A percentile compares a stretch with the other conserved stretches of the same genome.
Conservation (phyloP, 2,888 invertebrate species). For the Mesorhabditis spiculigera region DNA sequence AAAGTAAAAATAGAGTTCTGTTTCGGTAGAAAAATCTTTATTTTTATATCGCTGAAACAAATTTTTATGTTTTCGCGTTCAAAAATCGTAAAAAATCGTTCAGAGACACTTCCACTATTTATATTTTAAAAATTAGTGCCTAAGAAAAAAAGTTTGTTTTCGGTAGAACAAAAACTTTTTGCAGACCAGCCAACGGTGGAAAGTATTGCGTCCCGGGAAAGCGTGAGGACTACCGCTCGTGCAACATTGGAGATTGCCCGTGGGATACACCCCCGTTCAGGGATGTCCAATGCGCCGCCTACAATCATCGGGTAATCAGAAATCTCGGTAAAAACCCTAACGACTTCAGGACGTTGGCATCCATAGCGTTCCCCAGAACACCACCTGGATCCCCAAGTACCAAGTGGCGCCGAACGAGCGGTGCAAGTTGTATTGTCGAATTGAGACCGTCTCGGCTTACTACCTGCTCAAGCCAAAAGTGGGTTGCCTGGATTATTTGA, state of each 20-base stretch:
- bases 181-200: conserved; percentile 63
- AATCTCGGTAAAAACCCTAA: neutral
- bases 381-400: conserved; percentile 81
- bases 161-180: conserved; percentile 11
- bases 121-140: neutral
- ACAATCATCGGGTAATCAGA: conserved; percentile 66
- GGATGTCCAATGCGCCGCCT: conserved; percentile 74
- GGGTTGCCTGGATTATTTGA: neutral
- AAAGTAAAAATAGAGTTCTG: too few species aligned
- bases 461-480: conserved; percentile 68
- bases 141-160: too few species aligned
- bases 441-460: conserved; percentile 67
- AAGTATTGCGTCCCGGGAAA: conserved; percentile 78
- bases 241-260: conserved; percentile 69
- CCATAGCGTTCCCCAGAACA: conserved; percentile 69
- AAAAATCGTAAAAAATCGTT: neutral
- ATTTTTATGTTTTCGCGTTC: neutral
- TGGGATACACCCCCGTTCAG: conserved; percentile 71
- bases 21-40: too few species aligned
- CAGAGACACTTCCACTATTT: neutral
- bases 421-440: conserved; percentile 77
- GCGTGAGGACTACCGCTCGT: conserved; percentile 73
- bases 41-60: neutral
- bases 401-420: conserved; percentile 62
- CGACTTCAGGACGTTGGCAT: conserved; percentile 61